A percentile compares a stretch with the other conserved stretches of the same genome.
These are phyloP conservation scores for Dugesia japonica DNA, from an alignment of 2,888 invertebrate genomes.

Conservation along the genomic window DNA sequence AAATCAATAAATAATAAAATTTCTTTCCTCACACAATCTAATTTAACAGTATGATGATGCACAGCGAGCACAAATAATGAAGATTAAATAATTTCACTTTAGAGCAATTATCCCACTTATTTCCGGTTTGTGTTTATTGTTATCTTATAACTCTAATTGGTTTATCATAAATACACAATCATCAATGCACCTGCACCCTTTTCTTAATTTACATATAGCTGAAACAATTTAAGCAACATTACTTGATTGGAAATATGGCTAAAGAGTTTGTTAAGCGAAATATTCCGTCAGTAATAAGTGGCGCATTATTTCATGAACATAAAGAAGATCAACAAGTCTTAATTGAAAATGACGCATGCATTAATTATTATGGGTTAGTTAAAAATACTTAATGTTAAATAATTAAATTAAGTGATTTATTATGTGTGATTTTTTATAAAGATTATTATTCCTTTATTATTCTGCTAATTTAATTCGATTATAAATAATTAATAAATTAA, in stretches of 20 bases:
- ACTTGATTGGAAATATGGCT: background rate
- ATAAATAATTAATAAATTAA: background rate
- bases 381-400: no score
- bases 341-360: background rate
- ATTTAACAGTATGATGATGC: background rate
- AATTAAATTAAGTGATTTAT: no score
- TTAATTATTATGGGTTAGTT: background rate
- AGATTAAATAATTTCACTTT: background rate
- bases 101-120: background rate
- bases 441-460: no score
- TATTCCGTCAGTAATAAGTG: background rate
- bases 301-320: background rate
- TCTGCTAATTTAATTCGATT: background rate
- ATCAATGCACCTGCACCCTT: constrained; percentile 8
- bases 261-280: background rate
- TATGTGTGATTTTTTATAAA: no score
- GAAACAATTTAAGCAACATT: background rate
- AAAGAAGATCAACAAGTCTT: background rate
- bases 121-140: constrained; percentile 15
- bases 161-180: background rate
- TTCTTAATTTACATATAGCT: constrained; percentile 1
- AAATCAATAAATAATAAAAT: background rate
- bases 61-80: no score
- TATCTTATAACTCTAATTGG: background rate
- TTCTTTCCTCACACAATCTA: background rate